Conservation (phyloP, 1,140 invertebrate genomes). For the Gerris buenoi region DNA sequence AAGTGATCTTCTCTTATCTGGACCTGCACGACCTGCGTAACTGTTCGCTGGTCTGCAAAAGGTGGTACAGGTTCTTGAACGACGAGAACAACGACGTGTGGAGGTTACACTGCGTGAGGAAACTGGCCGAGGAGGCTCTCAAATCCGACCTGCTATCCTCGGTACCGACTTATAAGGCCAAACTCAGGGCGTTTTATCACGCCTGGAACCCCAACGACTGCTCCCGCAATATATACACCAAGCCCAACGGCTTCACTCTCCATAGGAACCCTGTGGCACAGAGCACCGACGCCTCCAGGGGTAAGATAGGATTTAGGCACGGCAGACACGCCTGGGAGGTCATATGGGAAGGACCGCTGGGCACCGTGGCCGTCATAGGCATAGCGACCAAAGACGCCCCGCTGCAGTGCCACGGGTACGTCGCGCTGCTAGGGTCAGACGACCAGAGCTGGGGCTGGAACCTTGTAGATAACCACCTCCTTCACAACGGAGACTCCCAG, state of each 20-base stretch:
- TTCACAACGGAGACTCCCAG: slow-evolving; percentile 91
- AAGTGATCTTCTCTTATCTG: slow-evolving; percentile 87
- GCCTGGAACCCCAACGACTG: slow-evolving; percentile 96
- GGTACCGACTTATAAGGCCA: slow-evolving; percentile 81
- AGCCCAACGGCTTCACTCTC: slow-evolving; percentile 91
- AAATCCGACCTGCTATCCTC: slow-evolving; percentile 84
- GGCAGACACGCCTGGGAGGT: slow-evolving; percentile 97
- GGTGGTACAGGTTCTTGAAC: slow-evolving; percentile 77
- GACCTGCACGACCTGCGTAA: slow-evolving; percentile 68
- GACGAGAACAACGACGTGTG: slow-evolving; percentile 94
- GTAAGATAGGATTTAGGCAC: slow-evolving; percentile 83
- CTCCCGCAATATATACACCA: slow-evolving; percentile 91
- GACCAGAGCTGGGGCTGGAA: slow-evolving; percentile 99
- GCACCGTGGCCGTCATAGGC: slow-evolving; percentile 87
- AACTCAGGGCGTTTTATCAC: slow-evolving; percentile 84
- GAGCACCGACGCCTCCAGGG: slow-evolving; percentile 90
- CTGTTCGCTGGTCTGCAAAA: slow-evolving; percentile 85
- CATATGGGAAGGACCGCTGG: slow-evolving; percentile 95
- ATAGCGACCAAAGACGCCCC: slow-evolving; percentile 89
- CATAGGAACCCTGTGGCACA: slow-evolving; percentile 96
- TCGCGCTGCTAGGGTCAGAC: slow-evolving; percentile 84
- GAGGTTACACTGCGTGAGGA: slow-evolving; percentile 75
- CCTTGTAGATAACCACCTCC: slow-evolving; percentile 89
- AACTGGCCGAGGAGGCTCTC: slow-evolving; percentile 76
- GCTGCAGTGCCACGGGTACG: slow-evolving; percentile 82